A percentile compares a stretch with the other conserved stretches of the same genome.
phyloP scores from a whole-genome alignment of 2,888 invertebrate species.

The Drosophila barbarae region DNA sequence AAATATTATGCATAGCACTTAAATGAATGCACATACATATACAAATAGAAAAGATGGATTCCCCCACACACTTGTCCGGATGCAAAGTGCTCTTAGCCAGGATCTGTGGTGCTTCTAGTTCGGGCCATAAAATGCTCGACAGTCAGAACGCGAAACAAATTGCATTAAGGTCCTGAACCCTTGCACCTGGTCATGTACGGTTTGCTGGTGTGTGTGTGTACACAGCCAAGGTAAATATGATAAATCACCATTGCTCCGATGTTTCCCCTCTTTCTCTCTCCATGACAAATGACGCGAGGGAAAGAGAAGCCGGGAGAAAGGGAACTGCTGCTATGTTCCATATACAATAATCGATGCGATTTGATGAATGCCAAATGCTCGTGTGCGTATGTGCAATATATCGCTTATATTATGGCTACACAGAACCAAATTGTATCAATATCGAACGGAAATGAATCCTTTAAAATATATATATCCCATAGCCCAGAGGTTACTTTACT shows the following conservation, averaged over 20 bases:
- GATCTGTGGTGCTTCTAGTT: constrained; percentile 33
- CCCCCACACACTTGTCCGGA: constrained; percentile 9
- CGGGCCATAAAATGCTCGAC: constrained; percentile 60
- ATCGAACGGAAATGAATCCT: neutral
- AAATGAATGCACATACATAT: constrained; percentile 43
- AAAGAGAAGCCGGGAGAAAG: constrained; percentile 34
- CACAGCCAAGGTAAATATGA: constrained; percentile 64
- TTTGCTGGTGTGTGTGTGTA: constrained; percentile 7
- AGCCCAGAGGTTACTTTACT: neutral
- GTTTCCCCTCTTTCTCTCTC: constrained; percentile 42
- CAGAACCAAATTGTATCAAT: constrained; percentile 2
- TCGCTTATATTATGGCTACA: constrained; percentile 50
- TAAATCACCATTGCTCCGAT: constrained; percentile 62
- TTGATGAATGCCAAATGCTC: constrained; percentile 63
- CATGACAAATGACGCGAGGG: constrained; percentile 66
- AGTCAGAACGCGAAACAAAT: constrained; percentile 67
- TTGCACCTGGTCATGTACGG: constrained; percentile 58
- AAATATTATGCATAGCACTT: constrained; percentile 61
- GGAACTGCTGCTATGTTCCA: constrained; percentile 36
- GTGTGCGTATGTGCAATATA: constrained; percentile 18
- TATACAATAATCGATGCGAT: constrained; percentile 72
- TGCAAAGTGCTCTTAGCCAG: constrained; percentile 29
- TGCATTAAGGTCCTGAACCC: constrained; percentile 67
- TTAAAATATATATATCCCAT: neutral
- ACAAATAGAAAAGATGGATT: constrained; percentile 6